Evolutionary conservation across 2,888 invertebrate genomes (phyloP), one percentile per base, ranked within the genome.

Genomic region (Myopa tessellatipennis): DNA sequence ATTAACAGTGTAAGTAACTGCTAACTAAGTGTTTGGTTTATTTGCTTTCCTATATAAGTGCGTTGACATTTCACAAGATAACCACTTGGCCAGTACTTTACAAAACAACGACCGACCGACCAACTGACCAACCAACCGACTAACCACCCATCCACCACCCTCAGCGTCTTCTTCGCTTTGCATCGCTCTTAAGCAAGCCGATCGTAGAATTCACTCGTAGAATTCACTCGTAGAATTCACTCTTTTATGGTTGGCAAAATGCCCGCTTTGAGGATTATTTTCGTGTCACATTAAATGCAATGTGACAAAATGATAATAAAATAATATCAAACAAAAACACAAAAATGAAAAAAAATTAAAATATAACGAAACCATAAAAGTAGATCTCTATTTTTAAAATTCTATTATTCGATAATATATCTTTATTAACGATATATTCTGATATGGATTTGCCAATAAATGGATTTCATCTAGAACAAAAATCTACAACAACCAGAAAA

Each of bases 11-110:
- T 26, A 26, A 26, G 26, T 26, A 50, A 10, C 50, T 50, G 50
- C 3, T 50, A 50, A 50, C 14, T 50, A 34, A 26, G 34, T 34
- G 26, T 36, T 26, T 36, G 60, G 50, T 36, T 74, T 61, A 65
- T 65, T 65, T 74, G 36, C 52, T 74, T 74, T 74, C 36, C 50
- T 52, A 65, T 63, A 36, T 45, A 81, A 82, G 80, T 79, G 80
- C 81, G 80, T 80, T 80, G 81, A 81, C 82, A 82, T 78, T 80
- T 77, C 77, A 45, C 1, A 6, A 80, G 80, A 79, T 80, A 81
- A 77, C 76, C 55, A 12, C 10, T 55, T 55, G 55, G 55, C n/a
- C 16, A 55, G 16, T n/a, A n/a, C 16, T 50, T 50, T 50, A 50
- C 0, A 50, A 50, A 14, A 50, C 14, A 4, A 0, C 16, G n/a